phyloP scores from a whole-genome alignment of 2,888 invertebrate species.

The Hirtodrosophila alboralis region DNA sequence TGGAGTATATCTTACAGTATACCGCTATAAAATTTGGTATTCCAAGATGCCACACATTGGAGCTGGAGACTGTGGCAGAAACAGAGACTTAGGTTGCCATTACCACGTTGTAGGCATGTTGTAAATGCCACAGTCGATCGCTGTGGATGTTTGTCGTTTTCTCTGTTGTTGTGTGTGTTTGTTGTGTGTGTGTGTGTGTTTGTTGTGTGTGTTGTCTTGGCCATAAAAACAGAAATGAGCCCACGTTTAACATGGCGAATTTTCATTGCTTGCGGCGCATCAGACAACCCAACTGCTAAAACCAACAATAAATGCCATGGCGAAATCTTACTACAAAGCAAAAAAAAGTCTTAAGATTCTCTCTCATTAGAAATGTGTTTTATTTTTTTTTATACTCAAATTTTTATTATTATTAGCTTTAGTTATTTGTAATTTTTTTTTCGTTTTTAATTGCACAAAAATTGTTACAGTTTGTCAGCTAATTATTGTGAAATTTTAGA shows the following conservation, averaged over 20 bases:
- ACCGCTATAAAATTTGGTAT: conserved; percentile 78
- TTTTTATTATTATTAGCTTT: conserved; percentile 31
- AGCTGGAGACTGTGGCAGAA: conserved; percentile 3
- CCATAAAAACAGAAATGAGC: conserved; percentile 76
- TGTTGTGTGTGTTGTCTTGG: conserved; percentile 52
- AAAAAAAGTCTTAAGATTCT: conserved; percentile 13
- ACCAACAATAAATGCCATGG: conserved; percentile 32
- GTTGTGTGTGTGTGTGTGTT: conserved; percentile 19
- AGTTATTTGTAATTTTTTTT: too few relatives aligned
- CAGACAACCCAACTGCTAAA: conserved; percentile 47
- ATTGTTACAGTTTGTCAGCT: conserved; percentile 16
- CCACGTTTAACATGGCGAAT: conserved; percentile 76
- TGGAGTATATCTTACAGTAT: conserved; percentile 71
- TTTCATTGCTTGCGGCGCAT: conserved; percentile 64
- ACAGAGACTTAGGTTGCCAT: conserved; percentile 60
- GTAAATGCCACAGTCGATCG: conserved; percentile 76
- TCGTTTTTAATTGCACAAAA: conserved; percentile 25
- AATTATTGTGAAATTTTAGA: background rate
- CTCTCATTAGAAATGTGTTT: conserved; percentile 28
- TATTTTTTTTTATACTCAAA: background rate
- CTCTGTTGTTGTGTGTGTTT: conserved; percentile 4
- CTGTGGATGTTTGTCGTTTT: conserved; percentile 57
- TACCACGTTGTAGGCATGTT: conserved; percentile 79
- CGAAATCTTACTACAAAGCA: conserved; percentile 38
- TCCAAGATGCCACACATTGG: conserved; percentile 64